Evolutionary conservation across 2,797 vertebrate genomes (phyloP).

Genomic region (Yasuhikotakia modesta): DNA sequence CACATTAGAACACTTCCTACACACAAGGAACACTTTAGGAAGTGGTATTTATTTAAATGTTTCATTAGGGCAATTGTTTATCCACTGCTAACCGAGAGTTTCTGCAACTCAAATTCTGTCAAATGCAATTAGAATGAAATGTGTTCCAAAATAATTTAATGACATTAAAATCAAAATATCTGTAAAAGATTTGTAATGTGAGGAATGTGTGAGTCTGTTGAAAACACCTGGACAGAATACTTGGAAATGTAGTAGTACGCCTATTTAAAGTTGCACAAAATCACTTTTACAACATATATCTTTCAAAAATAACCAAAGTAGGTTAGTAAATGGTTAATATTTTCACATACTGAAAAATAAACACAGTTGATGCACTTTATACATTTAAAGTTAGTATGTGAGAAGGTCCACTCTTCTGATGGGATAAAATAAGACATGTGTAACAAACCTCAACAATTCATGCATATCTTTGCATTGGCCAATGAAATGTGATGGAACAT

Average conservation of each 20-base stretch:
- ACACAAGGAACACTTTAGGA: not conserved
- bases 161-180: not conserved
- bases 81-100: not conserved
- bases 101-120: not conserved
- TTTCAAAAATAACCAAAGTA: too few relatives aligned
- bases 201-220: not conserved
- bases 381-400: not conserved
- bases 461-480: not conserved
- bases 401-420: not conserved
- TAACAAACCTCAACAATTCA: not conserved
- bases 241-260: too few relatives aligned
- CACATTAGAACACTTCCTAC: too few relatives aligned
- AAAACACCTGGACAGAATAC: not conserved
- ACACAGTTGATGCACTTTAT: not conserved
- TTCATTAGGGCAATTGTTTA: not conserved
- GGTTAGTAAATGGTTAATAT: not conserved
- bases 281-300: too few relatives aligned
- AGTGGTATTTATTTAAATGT: not conserved
- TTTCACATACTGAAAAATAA: not conserved
- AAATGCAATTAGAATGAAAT: not conserved
- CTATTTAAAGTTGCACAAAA: too few relatives aligned
- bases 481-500: not conserved
- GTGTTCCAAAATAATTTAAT: not conserved
- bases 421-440: not conserved
- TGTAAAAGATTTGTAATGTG: not conserved